A percentile compares a stretch with the other conserved stretches of the same genome.
phyloP scores from a whole-genome alignment of 1,140 invertebrate species.

The Cydia pomonella region DNA sequence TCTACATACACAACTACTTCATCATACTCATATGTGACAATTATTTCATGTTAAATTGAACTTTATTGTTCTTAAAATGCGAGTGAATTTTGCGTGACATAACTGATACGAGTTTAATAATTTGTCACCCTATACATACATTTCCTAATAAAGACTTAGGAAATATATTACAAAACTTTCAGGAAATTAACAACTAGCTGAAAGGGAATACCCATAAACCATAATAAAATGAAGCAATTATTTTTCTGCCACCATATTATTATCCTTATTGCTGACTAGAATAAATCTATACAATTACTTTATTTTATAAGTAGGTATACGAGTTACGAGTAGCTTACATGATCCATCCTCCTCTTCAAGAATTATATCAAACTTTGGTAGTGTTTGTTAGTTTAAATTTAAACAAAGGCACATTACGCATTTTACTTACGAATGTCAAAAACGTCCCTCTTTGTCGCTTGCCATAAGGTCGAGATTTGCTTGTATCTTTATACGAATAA shows the following conservation, averaged over 20 bases:
- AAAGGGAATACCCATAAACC: slow-evolving; percentile 5
- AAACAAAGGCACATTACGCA: too few species aligned
- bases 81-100: neutral
- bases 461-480: too few species aligned
- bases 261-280: too few species aligned
- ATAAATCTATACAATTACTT: too few species aligned
- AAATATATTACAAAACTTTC: slow-evolving; percentile 28
- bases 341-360: too few species aligned
- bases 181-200: neutral
- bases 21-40: neutral
- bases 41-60: neutral
- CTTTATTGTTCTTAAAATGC: neutral
- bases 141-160: neutral
- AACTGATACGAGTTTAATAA: neutral
- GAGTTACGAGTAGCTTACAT: too few species aligned
- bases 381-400: too few species aligned
- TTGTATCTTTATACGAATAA: too few species aligned
- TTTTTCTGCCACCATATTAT: neutral
- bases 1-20: neutral
- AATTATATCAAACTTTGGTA: too few species aligned
- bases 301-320: too few species aligned
- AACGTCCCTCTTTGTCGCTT: too few species aligned
- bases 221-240: neutral
- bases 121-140: neutral
- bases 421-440: too few species aligned